Evolutionary conservation across 2,797 vertebrate species (phyloP).

Genomic region (Luscinia megarhynchos): DNA sequence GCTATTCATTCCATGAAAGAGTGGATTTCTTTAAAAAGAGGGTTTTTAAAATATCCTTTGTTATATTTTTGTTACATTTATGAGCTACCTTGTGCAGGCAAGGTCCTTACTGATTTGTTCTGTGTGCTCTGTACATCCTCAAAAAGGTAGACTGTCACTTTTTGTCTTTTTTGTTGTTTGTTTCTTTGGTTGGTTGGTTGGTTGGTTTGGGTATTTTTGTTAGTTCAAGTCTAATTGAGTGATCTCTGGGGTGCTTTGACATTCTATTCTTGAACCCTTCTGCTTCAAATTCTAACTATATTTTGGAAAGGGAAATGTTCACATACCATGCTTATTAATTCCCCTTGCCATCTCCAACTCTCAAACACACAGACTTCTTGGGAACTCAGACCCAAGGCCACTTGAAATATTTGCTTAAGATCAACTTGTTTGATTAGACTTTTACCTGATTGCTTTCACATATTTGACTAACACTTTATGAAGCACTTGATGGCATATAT

Average conservation of each 20-base stretch:
- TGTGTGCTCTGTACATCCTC: background rate
- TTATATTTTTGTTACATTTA: background rate
- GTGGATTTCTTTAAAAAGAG: background rate
- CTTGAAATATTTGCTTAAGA: conserved; percentile 60
- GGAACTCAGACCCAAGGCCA: conserved; percentile 14
- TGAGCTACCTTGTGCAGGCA: background rate
- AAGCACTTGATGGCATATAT: background rate
- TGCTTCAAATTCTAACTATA: background rate
- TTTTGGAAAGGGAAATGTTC: background rate
- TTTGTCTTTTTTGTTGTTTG: background rate
- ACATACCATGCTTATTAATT: background rate
- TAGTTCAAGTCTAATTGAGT: background rate
- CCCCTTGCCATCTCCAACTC: background rate
- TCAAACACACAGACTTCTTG: background rate
- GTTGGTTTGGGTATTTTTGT: background rate
- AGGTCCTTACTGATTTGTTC: background rate
- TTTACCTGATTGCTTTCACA: conserved; percentile 53
- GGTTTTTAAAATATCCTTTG: background rate
- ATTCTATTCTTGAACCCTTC: conserved; percentile 13
- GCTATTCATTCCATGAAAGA: background rate
- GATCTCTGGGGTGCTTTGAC: background rate
- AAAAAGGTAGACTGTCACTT: background rate
- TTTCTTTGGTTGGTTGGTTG: background rate
- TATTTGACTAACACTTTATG: conserved; percentile 18
- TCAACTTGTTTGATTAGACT: conserved; percentile 56